Evolutionary conservation across 1,140 invertebrate species (phyloP), one percentile per base, ranked within the genome.

Genomic region (Thaumatotibia leucotreta): DNA sequence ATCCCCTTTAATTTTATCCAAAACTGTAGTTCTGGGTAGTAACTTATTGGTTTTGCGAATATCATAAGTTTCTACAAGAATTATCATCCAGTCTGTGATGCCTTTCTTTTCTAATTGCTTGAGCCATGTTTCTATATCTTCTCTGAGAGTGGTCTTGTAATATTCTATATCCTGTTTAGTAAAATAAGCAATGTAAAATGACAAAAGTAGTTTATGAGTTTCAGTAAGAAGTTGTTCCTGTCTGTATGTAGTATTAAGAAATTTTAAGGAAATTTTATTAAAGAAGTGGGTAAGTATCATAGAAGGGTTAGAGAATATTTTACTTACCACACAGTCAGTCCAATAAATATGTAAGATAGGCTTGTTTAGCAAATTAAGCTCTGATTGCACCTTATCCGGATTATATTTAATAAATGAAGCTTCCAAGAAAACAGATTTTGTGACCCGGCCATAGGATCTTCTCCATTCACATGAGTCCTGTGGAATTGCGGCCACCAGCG

Each of bases 271-370:
- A 54, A 17, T 65, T 45, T 54, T 69, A 32, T 65, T 31, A 68
- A 24, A 64, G 14, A 24, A 17, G 35, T 3, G 66, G 10, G 62
- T 1, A 10, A 32, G 31, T 1, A n/a, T 10, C 6, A n/a, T 17
- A n/a, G 4, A 11, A 39, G 11, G 11, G 11, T 39, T 3, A n/a
- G 35, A 5, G 6, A 39, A 39, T 64, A 24, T 73, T 63, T 45
- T 76, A 91, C 93, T 93, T 93, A 97, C 97, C 73, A 94, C 93
- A 92, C 97, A 98, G 89, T 98, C 97, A 45, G 96, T 98, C 95
- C 97, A 98, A 91, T 96, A 99, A 63, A 97, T 97, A 88, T 99
- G 97, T 80, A 99, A 95, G 81, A 98, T 95, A 22, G 97, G 97
- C 71, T 96, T 95, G 69, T 96, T 95, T 52, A 97, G 92, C 23